A percentile compares a stretch with the other conserved stretches of the same genome.
phyloP scores from a whole-genome alignment of 1,140 invertebrate species.

The Mactra quadrangularis region DNA sequence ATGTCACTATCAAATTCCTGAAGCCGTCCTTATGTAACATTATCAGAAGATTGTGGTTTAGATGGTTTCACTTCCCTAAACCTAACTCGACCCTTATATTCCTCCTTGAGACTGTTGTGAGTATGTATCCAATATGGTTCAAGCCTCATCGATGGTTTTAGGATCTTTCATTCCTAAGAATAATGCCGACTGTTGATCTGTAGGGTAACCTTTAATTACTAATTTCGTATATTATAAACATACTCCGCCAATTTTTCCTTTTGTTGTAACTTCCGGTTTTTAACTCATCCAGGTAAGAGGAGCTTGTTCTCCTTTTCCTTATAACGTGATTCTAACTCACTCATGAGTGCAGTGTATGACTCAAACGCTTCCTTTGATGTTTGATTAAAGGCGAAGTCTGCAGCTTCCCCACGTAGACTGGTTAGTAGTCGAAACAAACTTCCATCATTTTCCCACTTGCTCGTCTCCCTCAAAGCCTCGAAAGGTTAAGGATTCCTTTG shows the following conservation, averaged over 20 bases:
- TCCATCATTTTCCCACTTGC: slow-evolving; percentile 22
- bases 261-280: slow-evolving; percentile 22
- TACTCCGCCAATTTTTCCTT: slow-evolving; percentile 51
- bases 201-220: slow-evolving; percentile 46
- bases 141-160: slow-evolving; percentile 22
- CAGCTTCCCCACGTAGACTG: slow-evolving; percentile 28
- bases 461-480: slow-evolving; percentile 9
- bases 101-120: slow-evolving; percentile 39
- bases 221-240: slow-evolving; percentile 29
- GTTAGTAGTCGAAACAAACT: slow-evolving; percentile 16
- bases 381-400: slow-evolving; percentile 35
- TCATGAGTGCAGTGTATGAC: slow-evolving; percentile 10
- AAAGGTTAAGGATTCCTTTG: slow-evolving; percentile 33
- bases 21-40: slow-evolving; percentile 21
- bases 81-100: slow-evolving; percentile 4
- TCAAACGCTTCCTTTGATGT: slow-evolving; percentile 4
- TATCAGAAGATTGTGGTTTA: slow-evolving; percentile 7
- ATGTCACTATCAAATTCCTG: slow-evolving; percentile 27
- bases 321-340: slow-evolving; percentile 5
- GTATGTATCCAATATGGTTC: slow-evolving; percentile 11
- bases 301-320: slow-evolving; percentile 29
- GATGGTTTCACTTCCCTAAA: slow-evolving; percentile 9
- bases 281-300: slow-evolving; percentile 39
- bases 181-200: slow-evolving; percentile 35
- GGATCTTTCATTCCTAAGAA: slow-evolving; percentile 39